These are phyloP conservation scores for Drosophila flavopinicola DNA, from an alignment of 2,888 invertebrate genomes.

Conservation along the genomic window DNA sequence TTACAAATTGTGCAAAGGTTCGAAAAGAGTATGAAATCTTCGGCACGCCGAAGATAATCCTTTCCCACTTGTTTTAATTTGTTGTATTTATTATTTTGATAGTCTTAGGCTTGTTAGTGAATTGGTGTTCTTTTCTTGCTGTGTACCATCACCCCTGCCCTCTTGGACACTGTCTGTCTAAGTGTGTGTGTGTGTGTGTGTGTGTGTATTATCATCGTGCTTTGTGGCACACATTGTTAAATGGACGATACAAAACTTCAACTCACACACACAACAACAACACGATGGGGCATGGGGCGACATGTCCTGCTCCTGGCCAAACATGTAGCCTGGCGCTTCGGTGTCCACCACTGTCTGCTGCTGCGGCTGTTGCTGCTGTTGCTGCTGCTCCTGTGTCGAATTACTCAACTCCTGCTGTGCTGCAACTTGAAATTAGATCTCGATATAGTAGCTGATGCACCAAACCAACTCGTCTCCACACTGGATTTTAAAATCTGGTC, in stretches of 20 bases:
- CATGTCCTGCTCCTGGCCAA: slow-evolving; percentile 57
- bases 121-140: not conserved
- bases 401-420: slow-evolving; percentile 46
- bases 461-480: not conserved
- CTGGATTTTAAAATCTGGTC: slow-evolving; percentile 19
- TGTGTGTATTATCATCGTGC: slow-evolving; percentile 57
- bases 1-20: too few relatives aligned
- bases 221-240: slow-evolving; percentile 78
- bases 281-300: slow-evolving; percentile 9
- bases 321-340: slow-evolving; percentile 61
- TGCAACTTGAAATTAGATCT: slow-evolving; percentile 59
- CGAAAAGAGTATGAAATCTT: too few relatives aligned
- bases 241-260: slow-evolving; percentile 79
- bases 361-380: not conserved
- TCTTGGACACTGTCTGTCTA: not conserved
- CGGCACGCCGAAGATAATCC: too few relatives aligned
- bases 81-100: too few relatives aligned
- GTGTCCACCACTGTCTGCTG: slow-evolving; percentile 27
- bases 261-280: slow-evolving; percentile 25
- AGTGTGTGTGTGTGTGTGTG: slow-evolving; percentile 12
- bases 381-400: slow-evolving; percentile 31
- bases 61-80: too few relatives aligned
- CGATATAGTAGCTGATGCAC: slow-evolving; percentile 27
- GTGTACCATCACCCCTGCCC: slow-evolving; percentile 3
- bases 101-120: too few relatives aligned